Percentiles rank a stretch among this genome's conserved stretches.
Conservation (phyloP, 2,888 invertebrate species). For the Pyralis farinalis region DNA sequence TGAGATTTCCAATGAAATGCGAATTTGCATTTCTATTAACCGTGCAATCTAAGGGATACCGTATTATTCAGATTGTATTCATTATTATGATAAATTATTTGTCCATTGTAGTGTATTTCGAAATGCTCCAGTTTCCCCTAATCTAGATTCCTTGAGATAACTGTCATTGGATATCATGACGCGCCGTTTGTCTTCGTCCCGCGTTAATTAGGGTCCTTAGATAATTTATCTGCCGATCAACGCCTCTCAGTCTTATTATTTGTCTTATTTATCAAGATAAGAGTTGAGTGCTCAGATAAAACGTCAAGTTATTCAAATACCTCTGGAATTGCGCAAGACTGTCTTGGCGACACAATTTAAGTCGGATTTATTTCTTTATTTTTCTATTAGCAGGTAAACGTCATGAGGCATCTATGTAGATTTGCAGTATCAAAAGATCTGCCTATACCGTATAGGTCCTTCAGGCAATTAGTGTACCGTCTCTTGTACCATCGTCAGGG, state of each 20-base stretch:
- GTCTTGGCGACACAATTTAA: neutral
- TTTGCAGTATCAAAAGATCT: too few species aligned
- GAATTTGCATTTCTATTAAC: neutral
- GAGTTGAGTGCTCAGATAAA: neutral
- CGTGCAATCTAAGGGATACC: neutral
- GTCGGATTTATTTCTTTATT: too few species aligned
- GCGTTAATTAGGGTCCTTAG: neutral
- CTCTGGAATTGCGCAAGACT: neutral
- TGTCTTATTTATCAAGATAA: neutral
- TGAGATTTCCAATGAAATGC: neutral
- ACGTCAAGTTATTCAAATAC: too few species aligned
- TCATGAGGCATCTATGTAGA: too few species aligned
- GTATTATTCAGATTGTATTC: too few species aligned
- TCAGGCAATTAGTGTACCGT: too few species aligned
- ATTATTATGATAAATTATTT: too few species aligned
- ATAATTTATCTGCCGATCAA: conserved; percentile 5
- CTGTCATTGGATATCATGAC: neutral
- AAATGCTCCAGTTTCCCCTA: neutral
- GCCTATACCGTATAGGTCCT: too few species aligned
- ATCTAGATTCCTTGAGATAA: neutral
- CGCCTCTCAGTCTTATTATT: neutral
- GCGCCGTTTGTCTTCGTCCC: neutral
- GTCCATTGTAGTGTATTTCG: too few species aligned
- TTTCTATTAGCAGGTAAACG: too few species aligned
- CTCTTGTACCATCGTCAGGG: too few species aligned